Base-by-base conservation (phyloP, 2,797 vertebrate species). In the Artibeus lituratus region DNA sequence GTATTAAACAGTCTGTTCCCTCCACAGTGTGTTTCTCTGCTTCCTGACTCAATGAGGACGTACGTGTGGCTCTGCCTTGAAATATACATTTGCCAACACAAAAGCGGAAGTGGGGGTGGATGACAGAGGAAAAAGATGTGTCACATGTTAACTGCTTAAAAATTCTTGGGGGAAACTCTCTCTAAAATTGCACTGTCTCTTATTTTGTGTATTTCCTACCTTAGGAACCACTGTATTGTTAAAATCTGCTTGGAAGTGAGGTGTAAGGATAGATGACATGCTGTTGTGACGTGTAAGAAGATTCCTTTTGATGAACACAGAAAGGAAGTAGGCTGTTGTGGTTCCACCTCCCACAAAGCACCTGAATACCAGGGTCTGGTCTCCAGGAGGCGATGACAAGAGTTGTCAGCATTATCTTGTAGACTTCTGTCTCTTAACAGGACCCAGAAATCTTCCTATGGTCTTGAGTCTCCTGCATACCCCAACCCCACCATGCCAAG, bases 1-100 rank as follows among this genome's bases (percentile, higher is more conserved):
- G 24, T 70, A 97, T 93, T 98, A 97, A 97, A 97, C 65, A 69
- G 42, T n/a, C 86, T 44, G 51, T 96, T 86, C 49, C 86, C 90
- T 7, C 65, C 26, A 51, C 3, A 32, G 29, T 18, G 35, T 70
- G 87, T 65, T 47, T 93, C 57, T 62, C 51, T 87, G 32, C 59
- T 91, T 97, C 73, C 89, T 90, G 80, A 59, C 26, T 80, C 47
- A 78, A 2, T 32, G 35, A 65, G 73, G 72, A 51, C 26, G 39
- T 2, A 44, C 8, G 47, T 37, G n/a, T 8, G 10, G 42, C 39
- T 16, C 42, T 39, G 49, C 44, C 19, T 96, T 93, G 87, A 91
- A 77, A 90, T 29, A 39, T 4, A 29, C 35, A 29, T 51, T 49
- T 93, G 59, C 47, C 35, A 67, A 93, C 69, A 91, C 35, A 59